Evolutionary conservation across 2,797 vertebrate species (phyloP).

Genomic region (Cynopterus sphinx): DNA sequence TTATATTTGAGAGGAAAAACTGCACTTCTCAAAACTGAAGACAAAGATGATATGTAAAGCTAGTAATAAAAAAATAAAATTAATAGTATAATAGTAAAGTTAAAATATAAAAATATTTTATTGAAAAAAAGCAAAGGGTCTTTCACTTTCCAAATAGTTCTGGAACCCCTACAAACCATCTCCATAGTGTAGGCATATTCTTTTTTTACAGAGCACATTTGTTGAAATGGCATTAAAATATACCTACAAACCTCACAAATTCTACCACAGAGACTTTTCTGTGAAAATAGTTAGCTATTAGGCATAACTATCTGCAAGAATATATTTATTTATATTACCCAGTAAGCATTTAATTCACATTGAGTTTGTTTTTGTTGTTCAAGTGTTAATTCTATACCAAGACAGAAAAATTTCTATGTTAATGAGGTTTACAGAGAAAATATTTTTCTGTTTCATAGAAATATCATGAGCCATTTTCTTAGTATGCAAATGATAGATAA

Average conservation of each 20-base stretch:
- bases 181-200: not conserved
- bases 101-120: not conserved
- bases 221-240: not conserved
- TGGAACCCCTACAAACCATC: not conserved
- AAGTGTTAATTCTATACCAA: conserved; percentile 44
- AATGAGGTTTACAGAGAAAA: conserved; percentile 19
- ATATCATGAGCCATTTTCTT: conserved; percentile 12
- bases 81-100: not conserved
- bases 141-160: conserved; percentile 1
- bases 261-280: not conserved
- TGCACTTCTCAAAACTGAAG: not conserved
- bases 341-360: not conserved
- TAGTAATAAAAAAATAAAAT: not conserved
- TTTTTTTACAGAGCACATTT: not conserved
- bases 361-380: conserved; percentile 25
- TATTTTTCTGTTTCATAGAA: not conserved
- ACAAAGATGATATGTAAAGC: not conserved
- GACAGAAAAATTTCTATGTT: conserved; percentile 24
- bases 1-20: not conserved
- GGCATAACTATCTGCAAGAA: not conserved
- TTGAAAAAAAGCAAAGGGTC: not conserved
- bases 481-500: conserved; percentile 5
- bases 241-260: not conserved
- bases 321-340: conserved; percentile 40
- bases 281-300: conserved; percentile 50